Evolutionary conservation across 2,888 invertebrate species (phyloP), one percentile per base, ranked within the genome.

Genomic region (Acleris laterana): DNA sequence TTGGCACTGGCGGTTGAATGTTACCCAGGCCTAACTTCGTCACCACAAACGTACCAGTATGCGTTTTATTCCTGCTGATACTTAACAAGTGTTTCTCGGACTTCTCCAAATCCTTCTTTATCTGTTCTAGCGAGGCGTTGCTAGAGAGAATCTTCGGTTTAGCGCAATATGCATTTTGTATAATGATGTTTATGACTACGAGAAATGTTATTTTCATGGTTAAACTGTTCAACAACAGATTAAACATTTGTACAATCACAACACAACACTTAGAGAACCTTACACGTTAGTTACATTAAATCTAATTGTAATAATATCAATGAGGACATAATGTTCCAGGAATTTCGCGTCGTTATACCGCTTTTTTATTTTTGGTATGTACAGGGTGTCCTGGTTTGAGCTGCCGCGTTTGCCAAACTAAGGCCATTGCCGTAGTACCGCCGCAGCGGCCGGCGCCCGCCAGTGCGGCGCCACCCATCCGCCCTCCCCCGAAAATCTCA

Each of bases 21-120:
- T 83, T 82, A 1, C 78, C 77, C 70, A 80, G 77, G 1, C 82
- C 81, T 42, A 84, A 79, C 71, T 87, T 82, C 1, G 80, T 84
- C 2, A 88, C 88, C 72, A 82, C 82, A 13, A 83, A 78, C 2
- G 84, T 81, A 61, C 75, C 73, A 49, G 73, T 76, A 70, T 80
- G 82, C n/a, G 78, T 77, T 72, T 84, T 87, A 68, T 80, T 83
- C 69, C 80, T 84, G 49, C 76, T 81, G 32, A 75, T 72, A 46
- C 79, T 77, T 22, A 79, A 73, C 4, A 87, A 69, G 22, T 77
- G 71, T 56, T 77, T 78, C 66, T 89, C 86, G 52, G 84, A 83
- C 69, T 85, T 82, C 68, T 85, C 85, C 13, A 85, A 70, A 20
- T 77, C 82, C 64, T 88, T 89, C 71, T 83, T 84, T 22, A 88